Evolutionary conservation across 2,888 invertebrate genomes (phyloP).

Genomic region (Chromoteleia sp.): DNA sequence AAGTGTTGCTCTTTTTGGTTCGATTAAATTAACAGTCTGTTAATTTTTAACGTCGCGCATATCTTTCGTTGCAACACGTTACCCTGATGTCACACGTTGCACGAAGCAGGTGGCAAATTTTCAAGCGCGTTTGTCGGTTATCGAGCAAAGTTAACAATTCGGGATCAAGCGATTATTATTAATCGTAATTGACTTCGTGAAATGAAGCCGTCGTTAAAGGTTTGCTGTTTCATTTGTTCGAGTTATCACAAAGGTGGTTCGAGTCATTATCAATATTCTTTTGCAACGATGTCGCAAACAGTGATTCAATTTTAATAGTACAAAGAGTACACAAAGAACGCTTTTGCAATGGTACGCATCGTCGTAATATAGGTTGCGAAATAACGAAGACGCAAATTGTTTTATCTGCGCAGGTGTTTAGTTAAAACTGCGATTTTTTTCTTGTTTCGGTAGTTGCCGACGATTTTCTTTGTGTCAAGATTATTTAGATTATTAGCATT

Average conservation of each 20-base stretch:
- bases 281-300: conserved; percentile 42
- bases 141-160: conserved; percentile 2
- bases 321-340: conserved; percentile 43
- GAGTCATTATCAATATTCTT: conserved; percentile 41
- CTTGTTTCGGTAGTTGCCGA: conserved; percentile 6
- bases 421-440: conserved; percentile 45
- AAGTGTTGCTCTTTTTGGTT: no score
- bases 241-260: conserved; percentile 22
- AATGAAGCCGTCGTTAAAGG: neutral
- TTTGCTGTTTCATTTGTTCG: conserved; percentile 3
- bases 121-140: conserved; percentile 5
- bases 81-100: conserved; percentile 11
- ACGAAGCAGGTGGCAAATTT: conserved; percentile 27
- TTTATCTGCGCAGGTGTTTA: conserved; percentile 60
- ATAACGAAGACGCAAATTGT: conserved; percentile 45
- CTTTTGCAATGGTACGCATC: conserved; percentile 46
- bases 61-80: neutral
- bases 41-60: no score
- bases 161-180: conserved; percentile 14
- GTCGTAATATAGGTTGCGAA: conserved; percentile 40
- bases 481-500: conserved; percentile 26
- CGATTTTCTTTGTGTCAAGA: conserved; percentile 40
- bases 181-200: neutral
- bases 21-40: no score
- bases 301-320: conserved; percentile 61